Percentiles rank a stretch among this genome's conserved stretches.
Conservation (phyloP, 2,888 invertebrate genomes). For the Himalopsyche tibetana region DNA sequence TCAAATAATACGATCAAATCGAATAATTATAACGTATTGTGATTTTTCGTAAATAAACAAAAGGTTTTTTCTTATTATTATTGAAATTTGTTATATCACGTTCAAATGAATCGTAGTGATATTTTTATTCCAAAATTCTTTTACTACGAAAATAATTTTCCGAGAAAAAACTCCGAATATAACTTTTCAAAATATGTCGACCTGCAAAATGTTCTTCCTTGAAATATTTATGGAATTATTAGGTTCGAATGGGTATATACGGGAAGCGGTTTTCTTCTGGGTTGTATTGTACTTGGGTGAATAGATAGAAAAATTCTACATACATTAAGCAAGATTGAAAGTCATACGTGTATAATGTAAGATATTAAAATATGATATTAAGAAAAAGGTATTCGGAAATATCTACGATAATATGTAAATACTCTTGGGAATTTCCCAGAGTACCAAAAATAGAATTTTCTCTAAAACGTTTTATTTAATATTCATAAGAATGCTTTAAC, state of each 20-base stretch:
- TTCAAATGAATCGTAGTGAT: too few species aligned
- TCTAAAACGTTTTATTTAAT: too few species aligned
- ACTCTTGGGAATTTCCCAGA: neutral
- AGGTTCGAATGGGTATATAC: slow-evolving; percentile 22
- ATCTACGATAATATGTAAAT: neutral
- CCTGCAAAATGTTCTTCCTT: neutral
- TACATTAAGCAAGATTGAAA: slow-evolving; percentile 15
- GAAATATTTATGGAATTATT: slow-evolving; percentile 39
- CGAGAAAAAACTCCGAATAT: neutral
- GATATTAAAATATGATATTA: neutral
- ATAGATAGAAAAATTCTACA: slow-evolving; percentile 41
- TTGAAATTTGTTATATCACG: too few species aligned
- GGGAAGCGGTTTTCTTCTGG: neutral
- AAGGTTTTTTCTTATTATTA: too few species aligned
- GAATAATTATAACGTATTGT: too few species aligned
- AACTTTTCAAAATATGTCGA: neutral
- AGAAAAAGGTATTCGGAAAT: neutral
- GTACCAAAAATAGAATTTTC: neutral
- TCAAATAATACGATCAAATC: too few species aligned
- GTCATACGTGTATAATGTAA: slow-evolving; percentile 19
- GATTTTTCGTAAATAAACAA: too few species aligned
- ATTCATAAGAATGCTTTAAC: too few species aligned
- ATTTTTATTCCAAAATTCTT: too few species aligned
- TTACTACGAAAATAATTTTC: too few species aligned
- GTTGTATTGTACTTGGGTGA: neutral